phyloP scores from a whole-genome alignment of 2,888 invertebrate species.

The Yponomeuta plumbellus region DNA sequence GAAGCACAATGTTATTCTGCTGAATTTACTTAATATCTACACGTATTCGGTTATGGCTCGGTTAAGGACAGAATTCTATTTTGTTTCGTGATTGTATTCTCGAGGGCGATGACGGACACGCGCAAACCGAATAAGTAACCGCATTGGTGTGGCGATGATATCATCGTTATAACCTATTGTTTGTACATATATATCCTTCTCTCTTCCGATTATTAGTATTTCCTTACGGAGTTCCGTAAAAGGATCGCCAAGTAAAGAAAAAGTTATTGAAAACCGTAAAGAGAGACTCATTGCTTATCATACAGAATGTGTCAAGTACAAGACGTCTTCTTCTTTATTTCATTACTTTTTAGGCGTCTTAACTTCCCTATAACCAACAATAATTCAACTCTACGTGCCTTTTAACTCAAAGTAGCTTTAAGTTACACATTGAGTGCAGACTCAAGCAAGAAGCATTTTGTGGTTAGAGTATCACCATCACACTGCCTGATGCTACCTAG shows the following conservation, averaged over 20 bases:
- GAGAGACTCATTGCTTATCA: too few relatives aligned
- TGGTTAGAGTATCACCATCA: not conserved
- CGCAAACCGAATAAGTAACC: not conserved
- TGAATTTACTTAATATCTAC: too few relatives aligned
- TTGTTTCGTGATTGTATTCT: not conserved
- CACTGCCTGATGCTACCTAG: not conserved
- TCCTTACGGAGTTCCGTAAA: not conserved
- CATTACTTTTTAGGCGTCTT: too few relatives aligned
- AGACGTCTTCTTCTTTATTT: too few relatives aligned
- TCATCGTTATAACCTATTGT: slow-evolving; percentile 1
- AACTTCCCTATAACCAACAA: not conserved
- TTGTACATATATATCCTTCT: not conserved
- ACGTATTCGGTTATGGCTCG: too few relatives aligned
- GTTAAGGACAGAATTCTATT: not conserved
- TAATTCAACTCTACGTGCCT: not conserved
- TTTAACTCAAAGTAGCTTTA: not conserved
- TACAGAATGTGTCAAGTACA: too few relatives aligned
- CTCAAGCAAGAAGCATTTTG: not conserved
- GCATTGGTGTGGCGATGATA: not conserved
- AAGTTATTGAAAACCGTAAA: too few relatives aligned
- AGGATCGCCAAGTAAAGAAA: not conserved
- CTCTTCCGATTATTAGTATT: not conserved
- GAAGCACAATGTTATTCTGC: too few relatives aligned
- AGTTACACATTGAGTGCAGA: not conserved
- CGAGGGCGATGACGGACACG: not conserved